Base-by-base conservation (phyloP, 1,140 invertebrate species). In the Magallana gigas region DNA sequence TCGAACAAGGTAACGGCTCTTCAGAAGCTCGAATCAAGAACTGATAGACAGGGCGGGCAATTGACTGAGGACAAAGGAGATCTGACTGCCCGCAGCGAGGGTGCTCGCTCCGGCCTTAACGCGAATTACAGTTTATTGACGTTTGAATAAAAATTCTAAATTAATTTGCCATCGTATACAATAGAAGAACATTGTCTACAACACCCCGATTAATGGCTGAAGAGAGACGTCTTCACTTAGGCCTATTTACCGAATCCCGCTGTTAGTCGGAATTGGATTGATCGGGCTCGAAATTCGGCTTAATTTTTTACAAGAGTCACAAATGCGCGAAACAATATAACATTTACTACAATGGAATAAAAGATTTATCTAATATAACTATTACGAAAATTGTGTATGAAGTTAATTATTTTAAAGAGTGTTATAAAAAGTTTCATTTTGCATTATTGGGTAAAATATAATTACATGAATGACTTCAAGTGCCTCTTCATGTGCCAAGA, bases 101-200 rank as follows among this genome's bases (percentile, higher is more conserved):
- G 58, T 68, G 64, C 71, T 87, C 85, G 83, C 84, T 56, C 71
- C n/a, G 68, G 64, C 80, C 56, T 56, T 64, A 84, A 80, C 86
- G 71, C 71, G 62, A 89, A 89, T 89, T 87, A 86, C 64, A 82
- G 85, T 85, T 87, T 87, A 89, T 89, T 89, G 88, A 87, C 88
- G 84, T 64, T 62, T 87, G 88, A 89, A 89, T 89, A 89, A 85
- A 87, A 86, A 89, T 87, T 76, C 83, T 89, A 89, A 89, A 89
- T 89, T 89, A 89, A 89, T 89, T 89, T 89, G 85, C 83, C 87
- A 56, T 85, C 85, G 83, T 60, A 60, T 48, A 89, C 88, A 89
- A 89, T 85, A 82, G 88, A 29, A n/a, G 58, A 60, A 89, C 83
- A 89, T 59, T 82, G 36, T 29, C 58, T 62, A 57, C 59, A 82